Evolutionary conservation across 2,113 vertebrate species (phyloP), one percentile per base, ranked within the genome.

Genomic region (Dascyllus trimaculatus): DNA sequence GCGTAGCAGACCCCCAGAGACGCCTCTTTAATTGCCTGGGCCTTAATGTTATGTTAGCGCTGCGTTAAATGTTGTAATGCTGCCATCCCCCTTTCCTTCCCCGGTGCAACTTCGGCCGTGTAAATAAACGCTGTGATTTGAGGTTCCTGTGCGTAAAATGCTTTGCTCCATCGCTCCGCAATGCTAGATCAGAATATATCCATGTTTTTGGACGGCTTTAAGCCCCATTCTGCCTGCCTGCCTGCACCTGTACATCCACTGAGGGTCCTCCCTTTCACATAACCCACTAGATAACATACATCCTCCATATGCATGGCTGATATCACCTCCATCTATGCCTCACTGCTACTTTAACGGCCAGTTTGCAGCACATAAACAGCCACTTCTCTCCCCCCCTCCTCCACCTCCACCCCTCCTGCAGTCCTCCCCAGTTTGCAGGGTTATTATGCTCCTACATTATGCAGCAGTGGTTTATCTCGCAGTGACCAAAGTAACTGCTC

Each of bases 401-500:
- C 5, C 3, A 45, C 10, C 11, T 11, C 43, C 43, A 8, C 5
- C 45, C 45, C 13, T 15, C 29, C 78, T 70, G 40, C 48, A 60
- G 32, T 48, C 73, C 70, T 75, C 53, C 65, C 57, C 35, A 48
- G 60, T 66, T 77, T 78, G 68, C 69, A 52, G 80, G 45, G 60
- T 68, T 87, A 72, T 88, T 74, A 62, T 74, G 75, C 35, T 59
- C 60, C 69, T 14, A 78, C 71, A 78, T 88, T 85, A 88, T 90
- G 87, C 89, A 89, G 91, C 87, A 84, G 66, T 52, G 60, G 72
- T 13, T 76, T 77, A 51, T 88, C 70, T 85, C 21, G 74, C 78
- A 43, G 54, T 79, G 87, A 71, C 81, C 81, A 67, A 71, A 89
- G 81, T 81, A 81, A 40, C 45, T 85, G 85, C 67, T 65, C 24